Percentiles rank a stretch among this genome's conserved stretches.
phyloP scores from a whole-genome alignment of 2,113 vertebrate genomes.

The Oceanites oceanicus region DNA sequence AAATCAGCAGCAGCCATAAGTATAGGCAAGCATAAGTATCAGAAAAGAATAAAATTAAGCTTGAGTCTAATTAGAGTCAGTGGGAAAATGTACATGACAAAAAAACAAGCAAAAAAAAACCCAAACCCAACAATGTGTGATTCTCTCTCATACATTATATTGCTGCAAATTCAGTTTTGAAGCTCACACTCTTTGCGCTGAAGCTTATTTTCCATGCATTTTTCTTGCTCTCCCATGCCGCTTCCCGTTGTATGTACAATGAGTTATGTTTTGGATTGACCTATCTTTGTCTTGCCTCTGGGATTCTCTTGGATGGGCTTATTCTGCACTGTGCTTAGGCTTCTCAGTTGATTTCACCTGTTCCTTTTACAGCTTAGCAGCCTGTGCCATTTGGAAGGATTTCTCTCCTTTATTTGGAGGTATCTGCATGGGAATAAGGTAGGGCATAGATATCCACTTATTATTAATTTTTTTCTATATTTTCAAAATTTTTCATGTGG shows the following conservation, averaged over 20 bases:
- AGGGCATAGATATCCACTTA: background rate
- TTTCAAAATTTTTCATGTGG: background rate
- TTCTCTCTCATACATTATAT: background rate
- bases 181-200: background rate
- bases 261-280: background rate
- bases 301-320: background rate
- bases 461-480: background rate
- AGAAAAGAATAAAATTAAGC: background rate
- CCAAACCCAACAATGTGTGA: background rate
- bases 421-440: background rate
- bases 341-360: background rate
- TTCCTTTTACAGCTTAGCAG: background rate
- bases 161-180: background rate
- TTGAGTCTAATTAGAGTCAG: background rate
- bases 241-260: background rate
- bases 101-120: accelerated
- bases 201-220: background rate
- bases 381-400: background rate
- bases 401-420: background rate
- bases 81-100: background rate
- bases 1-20: background rate
- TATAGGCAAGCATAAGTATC: background rate
- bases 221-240: background rate
- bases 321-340: background rate
- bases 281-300: background rate